Percentiles rank a stretch among this genome's conserved stretches.
Evolutionary conservation across 2,797 vertebrate species (phyloP).

Genomic region (Sciurus carolinensis): DNA sequence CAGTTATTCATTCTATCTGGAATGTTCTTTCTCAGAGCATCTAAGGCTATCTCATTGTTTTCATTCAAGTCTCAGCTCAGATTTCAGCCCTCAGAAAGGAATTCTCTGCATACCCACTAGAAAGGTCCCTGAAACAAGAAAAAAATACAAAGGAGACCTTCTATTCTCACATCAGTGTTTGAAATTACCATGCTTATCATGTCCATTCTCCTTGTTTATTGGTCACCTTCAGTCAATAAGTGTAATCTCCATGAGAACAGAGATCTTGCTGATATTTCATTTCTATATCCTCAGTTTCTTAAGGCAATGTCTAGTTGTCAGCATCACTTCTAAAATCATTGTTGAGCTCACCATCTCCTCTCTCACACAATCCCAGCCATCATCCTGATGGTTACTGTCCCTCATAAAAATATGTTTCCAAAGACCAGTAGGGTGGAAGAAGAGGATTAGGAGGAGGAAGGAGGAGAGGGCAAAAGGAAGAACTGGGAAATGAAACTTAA

Average conservation of each 20-base stretch:
- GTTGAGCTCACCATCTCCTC: neutral
- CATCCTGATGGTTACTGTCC: neutral
- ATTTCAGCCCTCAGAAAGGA: neutral
- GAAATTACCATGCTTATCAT: neutral
- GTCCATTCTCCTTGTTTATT: neutral
- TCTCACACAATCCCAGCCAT: neutral
- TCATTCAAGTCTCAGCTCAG: constrained; percentile 30
- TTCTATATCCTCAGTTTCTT: neutral
- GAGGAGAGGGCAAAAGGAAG: neutral
- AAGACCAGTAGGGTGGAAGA: neutral
- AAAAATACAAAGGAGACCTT: neutral
- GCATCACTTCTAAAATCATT: neutral
- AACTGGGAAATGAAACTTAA: neutral
- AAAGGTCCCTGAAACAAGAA: neutral
- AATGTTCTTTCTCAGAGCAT: neutral
- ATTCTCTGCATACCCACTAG: neutral
- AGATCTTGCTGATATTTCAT: neutral
- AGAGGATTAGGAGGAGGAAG: neutral
- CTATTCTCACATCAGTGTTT: neutral
- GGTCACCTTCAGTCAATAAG: neutral
- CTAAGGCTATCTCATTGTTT: neutral
- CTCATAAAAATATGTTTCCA: neutral
- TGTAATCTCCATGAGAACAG: neutral
- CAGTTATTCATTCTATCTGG: neutral
- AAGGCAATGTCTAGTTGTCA: neutral